Percentiles rank a stretch among this genome's conserved stretches.
Evolutionary conservation across 2,113 vertebrate species (phyloP).

Genomic region (Oxyruncus cristatus): DNA sequence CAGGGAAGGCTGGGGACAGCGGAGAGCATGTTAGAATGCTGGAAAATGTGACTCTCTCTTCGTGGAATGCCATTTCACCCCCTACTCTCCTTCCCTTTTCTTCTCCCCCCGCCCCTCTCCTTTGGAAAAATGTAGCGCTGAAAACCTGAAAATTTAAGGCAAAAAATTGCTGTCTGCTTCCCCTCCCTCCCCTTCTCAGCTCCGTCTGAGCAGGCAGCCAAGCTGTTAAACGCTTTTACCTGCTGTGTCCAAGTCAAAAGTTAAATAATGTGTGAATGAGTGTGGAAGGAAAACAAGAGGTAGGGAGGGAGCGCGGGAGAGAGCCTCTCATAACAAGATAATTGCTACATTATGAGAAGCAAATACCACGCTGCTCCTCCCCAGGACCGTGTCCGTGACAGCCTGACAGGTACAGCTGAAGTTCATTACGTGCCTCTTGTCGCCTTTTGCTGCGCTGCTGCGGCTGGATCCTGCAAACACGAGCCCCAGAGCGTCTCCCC

Average conservation of each 20-base stretch:
- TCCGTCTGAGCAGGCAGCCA: conserved; percentile 23
- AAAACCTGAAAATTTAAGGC: conserved; percentile 15
- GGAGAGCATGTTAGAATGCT: background rate
- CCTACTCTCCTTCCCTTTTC: background rate
- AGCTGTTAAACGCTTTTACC: conserved; percentile 53
- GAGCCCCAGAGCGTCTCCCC: fast-evolving
- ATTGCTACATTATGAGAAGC: conserved; percentile 8
- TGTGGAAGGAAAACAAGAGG: conserved; percentile 19
- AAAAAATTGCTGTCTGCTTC: background rate
- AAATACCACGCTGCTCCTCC: background rate
- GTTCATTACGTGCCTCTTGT: conserved; percentile 11
- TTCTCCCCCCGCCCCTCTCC: background rate
- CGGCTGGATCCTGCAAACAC: background rate
- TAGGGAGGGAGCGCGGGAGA: background rate
- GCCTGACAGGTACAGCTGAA: conserved; percentile 61
- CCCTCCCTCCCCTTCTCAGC: background rate
- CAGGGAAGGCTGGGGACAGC: background rate
- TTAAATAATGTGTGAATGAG: conserved; percentile 36
- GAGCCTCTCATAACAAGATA: background rate
- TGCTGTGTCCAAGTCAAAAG: conserved; percentile 41
- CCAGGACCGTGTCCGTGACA: background rate
- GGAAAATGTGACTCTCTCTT: conserved; percentile 49
- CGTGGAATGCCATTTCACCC: conserved; percentile 36
- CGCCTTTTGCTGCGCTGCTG: background rate
- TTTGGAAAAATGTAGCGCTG: background rate